Percentiles rank a stretch among this genome's conserved stretches.
These are phyloP conservation scores for Teleiodes luculella DNA, from an alignment of 2,888 invertebrate genomes.

Conservation along the genomic window DNA sequence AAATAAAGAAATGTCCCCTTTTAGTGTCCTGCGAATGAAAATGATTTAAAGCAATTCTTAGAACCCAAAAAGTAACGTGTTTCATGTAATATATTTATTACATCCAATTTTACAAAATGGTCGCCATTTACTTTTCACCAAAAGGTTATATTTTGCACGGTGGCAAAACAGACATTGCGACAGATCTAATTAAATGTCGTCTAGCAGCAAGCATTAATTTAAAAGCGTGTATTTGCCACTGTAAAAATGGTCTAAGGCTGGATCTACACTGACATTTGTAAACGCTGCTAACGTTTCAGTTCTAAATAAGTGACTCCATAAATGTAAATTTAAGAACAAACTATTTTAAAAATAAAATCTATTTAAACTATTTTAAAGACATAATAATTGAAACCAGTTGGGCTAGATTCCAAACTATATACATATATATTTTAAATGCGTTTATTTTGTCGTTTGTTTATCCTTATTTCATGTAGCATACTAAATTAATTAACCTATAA, in stretches of 20 bases:
- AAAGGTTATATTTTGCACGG: constrained; percentile 23
- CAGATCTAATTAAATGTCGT: constrained; percentile 44
- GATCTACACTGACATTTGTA: too few relatives aligned
- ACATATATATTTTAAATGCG: too few relatives aligned
- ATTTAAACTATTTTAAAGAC: too few relatives aligned
- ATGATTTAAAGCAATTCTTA: background rate
- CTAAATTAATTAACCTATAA: too few relatives aligned
- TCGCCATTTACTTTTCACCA: background rate
- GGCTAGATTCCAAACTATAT: too few relatives aligned
- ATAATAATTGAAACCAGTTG: too few relatives aligned
- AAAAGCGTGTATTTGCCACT: constrained; percentile 1
- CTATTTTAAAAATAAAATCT: too few relatives aligned
- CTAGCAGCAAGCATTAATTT: constrained; percentile 15
- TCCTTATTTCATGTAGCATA: too few relatives aligned
- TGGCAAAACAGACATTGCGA: constrained; percentile 27
- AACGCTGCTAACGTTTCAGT: too few relatives aligned
- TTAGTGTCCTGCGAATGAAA: background rate
- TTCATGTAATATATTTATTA: background rate
- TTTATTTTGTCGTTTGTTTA: too few relatives aligned
- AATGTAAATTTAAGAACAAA: too few relatives aligned
- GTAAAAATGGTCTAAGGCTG: background rate
- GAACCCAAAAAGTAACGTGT: background rate
- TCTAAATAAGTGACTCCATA: too few relatives aligned
- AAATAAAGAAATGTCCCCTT: background rate
- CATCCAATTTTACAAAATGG: constrained; percentile 14